Percentiles rank a stretch among this genome's conserved stretches.
phyloP scores from a whole-genome alignment of 2,113 vertebrate genomes.

The Castor canadensis region DNA sequence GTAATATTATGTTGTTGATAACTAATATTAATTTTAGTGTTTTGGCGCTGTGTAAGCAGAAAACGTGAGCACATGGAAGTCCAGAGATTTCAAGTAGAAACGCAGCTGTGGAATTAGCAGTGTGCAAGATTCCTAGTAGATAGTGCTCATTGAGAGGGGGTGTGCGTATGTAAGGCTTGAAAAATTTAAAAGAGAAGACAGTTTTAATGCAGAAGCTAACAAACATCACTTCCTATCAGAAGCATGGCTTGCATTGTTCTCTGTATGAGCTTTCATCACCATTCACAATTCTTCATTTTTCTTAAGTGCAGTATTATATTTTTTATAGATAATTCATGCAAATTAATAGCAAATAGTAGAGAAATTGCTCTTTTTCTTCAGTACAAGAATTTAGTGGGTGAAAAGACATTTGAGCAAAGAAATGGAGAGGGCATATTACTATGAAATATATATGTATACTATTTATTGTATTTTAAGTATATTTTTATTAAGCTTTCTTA shows the following conservation, averaged over 20 bases:
- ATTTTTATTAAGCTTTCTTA: slow-evolving; percentile 73
- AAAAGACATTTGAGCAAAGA: slow-evolving; percentile 10
- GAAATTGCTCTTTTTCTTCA: slow-evolving; percentile 59
- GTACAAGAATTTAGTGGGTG: neutral
- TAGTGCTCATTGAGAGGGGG: neutral
- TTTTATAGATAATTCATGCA: slow-evolving; percentile 47
- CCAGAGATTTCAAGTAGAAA: neutral
- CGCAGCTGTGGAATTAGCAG: neutral
- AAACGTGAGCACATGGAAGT: neutral
- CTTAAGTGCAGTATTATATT: slow-evolving; percentile 6
- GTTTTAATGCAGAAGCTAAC: neutral
- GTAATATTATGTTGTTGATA: slow-evolving; percentile 7
- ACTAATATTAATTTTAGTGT: slow-evolving; percentile 46
- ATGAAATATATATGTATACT: slow-evolving; percentile 53
- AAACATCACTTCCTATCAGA: neutral
- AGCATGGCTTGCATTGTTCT: neutral
- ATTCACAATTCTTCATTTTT: neutral
- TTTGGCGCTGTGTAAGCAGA: slow-evolving; percentile 27
- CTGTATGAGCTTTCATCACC: neutral
- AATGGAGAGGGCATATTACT: slow-evolving; percentile 39
- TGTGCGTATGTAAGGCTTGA: neutral
- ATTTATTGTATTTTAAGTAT: slow-evolving; percentile 53
- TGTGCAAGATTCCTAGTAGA: neutral
- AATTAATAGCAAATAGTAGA: slow-evolving; percentile 47
- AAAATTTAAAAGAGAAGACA: neutral